Conservation (phyloP, 2,113 vertebrate genomes). For the Myrmecobius fasciatus region DNA sequence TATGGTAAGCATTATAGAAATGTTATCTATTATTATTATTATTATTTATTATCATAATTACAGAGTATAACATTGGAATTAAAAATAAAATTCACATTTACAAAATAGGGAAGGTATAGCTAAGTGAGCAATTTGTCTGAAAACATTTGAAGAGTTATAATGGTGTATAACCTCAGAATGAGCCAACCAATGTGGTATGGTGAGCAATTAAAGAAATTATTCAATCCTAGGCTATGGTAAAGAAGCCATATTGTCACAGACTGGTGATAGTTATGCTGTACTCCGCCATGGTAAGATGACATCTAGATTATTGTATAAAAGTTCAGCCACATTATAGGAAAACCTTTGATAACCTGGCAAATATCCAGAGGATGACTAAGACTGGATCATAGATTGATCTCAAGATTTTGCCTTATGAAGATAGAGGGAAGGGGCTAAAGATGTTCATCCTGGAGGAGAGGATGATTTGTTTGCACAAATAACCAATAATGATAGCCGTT, state of each 20-base stretch:
- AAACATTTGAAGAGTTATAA: not conserved
- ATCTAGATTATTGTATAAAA: not conserved
- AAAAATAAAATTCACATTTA: not conserved
- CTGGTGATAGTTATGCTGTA: not conserved
- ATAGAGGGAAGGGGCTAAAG: not conserved
- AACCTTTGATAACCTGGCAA: not conserved
- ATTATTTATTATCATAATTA: not conserved
- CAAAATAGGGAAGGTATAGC: not conserved
- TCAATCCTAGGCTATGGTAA: not conserved
- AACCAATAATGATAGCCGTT: not conserved
- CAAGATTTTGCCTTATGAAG: not conserved
- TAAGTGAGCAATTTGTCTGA: not conserved
- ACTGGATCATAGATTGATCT: not conserved
- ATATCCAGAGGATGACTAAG: not conserved
- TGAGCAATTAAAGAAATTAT: not conserved
- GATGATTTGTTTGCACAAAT: not conserved
- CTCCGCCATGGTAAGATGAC: not conserved
- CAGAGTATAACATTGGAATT: too few species aligned
- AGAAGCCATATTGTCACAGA: not conserved
- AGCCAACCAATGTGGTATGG: not conserved
- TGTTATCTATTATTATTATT: not conserved
- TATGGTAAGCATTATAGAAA: not conserved
- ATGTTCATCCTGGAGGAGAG: not conserved
- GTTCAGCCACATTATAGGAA: not conserved
- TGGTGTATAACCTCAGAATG: not conserved